These are phyloP conservation scores for Micoletzkya japonica DNA, from an alignment of 2,888 invertebrate genomes.

Conservation along the genomic window DNA sequence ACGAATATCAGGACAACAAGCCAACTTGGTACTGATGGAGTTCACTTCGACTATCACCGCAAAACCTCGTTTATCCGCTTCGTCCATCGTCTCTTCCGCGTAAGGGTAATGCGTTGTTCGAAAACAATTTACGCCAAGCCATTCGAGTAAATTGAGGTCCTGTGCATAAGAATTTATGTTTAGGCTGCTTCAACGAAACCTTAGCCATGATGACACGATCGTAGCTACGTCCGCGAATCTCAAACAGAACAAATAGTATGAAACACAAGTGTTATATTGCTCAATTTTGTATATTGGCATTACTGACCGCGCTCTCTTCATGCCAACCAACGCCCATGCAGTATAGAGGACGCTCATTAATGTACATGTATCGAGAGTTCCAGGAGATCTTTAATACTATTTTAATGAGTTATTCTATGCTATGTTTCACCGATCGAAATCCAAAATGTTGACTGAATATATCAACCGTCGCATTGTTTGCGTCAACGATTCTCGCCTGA, in stretches of 20 bases:
- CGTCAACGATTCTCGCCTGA: no score
- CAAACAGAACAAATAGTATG: not conserved
- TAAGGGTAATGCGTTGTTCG: constrained; percentile 94
- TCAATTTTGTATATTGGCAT: not conserved
- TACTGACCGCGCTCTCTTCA: constrained; percentile 84
- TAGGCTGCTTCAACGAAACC: not conserved
- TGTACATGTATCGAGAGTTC: no score
- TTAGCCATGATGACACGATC: constrained; percentile 83
- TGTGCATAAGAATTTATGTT: not conserved
- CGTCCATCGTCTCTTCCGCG: constrained; percentile 92
- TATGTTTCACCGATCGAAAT: constrained; percentile 84
- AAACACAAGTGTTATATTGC: not conserved
- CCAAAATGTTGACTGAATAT: constrained; percentile 84
- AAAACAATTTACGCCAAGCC: constrained; percentile 87
- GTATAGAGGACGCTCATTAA: constrained; percentile 86
- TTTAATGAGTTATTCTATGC: no score
- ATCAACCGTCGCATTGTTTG: constrained; percentile 68
- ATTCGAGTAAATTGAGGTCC: constrained; percentile 89
- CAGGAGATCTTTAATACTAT: constrained; percentile 74
- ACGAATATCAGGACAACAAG: not conserved
- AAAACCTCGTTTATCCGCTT: constrained; percentile 88
- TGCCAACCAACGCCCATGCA: constrained; percentile 93
- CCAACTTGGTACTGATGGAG: not conserved
- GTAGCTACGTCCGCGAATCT: constrained; percentile 87
- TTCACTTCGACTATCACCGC: constrained; percentile 89